These are phyloP conservation scores for Madoqua kirkii DNA, from an alignment of 2,113 vertebrate species.

Conservation along the genomic window DNA sequence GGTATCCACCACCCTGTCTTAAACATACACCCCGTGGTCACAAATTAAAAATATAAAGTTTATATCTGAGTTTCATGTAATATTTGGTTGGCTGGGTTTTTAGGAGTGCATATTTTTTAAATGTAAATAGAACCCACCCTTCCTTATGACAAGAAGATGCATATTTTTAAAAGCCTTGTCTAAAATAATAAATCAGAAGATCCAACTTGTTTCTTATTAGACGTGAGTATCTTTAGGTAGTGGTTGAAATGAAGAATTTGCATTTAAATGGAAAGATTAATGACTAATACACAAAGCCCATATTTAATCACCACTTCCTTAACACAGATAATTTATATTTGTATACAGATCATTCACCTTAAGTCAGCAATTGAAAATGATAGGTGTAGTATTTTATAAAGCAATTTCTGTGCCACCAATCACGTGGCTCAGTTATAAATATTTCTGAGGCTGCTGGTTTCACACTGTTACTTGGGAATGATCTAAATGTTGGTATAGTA, in stretches of 20 bases:
- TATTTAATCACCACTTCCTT: slow-evolving; percentile 79
- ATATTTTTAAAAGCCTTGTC: slow-evolving; percentile 36
- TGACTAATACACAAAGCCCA: slow-evolving; percentile 78
- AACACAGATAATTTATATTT: slow-evolving; percentile 81
- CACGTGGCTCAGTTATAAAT: slow-evolving; percentile 51
- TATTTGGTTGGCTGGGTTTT: slow-evolving; percentile 11
- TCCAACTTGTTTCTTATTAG: slow-evolving; percentile 82
- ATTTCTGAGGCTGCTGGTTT: slow-evolving; percentile 52
- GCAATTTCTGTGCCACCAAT: slow-evolving; percentile 70
- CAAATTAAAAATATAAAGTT: not conserved
- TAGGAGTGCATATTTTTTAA: not conserved
- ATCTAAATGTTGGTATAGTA: slow-evolving; percentile 62
- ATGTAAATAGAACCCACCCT: not conserved
- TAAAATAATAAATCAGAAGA: slow-evolving; percentile 74
- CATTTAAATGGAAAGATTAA: slow-evolving; percentile 88
- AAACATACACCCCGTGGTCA: not conserved
- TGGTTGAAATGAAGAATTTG: slow-evolving; percentile 82
- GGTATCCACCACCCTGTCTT: not conserved
- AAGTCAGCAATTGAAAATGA: slow-evolving; percentile 73
- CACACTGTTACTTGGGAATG: slow-evolving; percentile 39
- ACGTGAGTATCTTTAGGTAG: slow-evolving; percentile 76
- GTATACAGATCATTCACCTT: slow-evolving; percentile 76
- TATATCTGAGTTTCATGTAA: not conserved
- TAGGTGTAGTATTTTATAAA: slow-evolving; percentile 78
- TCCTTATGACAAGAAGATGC: slow-evolving; percentile 22